Conservation (phyloP, 2,888 invertebrate genomes). For the Tachina grossa region DNA sequence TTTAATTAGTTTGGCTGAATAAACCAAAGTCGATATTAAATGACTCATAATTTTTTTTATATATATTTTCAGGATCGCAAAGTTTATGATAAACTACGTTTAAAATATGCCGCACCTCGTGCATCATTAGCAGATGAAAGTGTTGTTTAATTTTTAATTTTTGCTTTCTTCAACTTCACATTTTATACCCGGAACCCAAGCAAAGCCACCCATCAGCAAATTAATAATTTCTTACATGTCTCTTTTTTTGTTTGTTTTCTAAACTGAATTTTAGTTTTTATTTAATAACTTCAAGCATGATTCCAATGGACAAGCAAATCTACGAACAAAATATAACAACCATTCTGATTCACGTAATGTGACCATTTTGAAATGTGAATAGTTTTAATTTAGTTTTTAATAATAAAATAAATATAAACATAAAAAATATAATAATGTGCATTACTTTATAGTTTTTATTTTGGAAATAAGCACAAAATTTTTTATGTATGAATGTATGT, state of each 20-base stretch:
- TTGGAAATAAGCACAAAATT: slow-evolving; percentile 1
- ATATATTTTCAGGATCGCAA: slow-evolving; percentile 85
- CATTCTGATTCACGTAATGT: not conserved
- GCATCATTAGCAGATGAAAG: slow-evolving; percentile 41
- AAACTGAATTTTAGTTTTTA: slow-evolving; percentile 23
- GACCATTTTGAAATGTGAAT: slow-evolving; percentile 28
- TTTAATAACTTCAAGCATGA: not conserved
- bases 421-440: not conserved
- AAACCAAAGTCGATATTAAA: not conserved
- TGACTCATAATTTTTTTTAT: not conserved
- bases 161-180: slow-evolving; percentile 19
- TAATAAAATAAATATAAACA: slow-evolving; percentile 34
- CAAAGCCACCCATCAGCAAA: not conserved
- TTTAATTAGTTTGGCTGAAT: not conserved
- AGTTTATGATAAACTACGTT: slow-evolving; percentile 89
- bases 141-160: slow-evolving; percentile 56
- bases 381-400: slow-evolving; percentile 49
- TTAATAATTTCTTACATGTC: slow-evolving; percentile 26
- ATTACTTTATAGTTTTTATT: slow-evolving; percentile 2
- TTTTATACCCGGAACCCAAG: slow-evolving; percentile 28
- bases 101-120: slow-evolving; percentile 85
- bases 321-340: slow-evolving; percentile 16
- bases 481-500: not conserved
- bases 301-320: not conserved
- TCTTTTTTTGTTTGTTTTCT: slow-evolving; percentile 8